Evolutionary conservation across 2,113 vertebrate genomes (phyloP), one percentile per base, ranked within the genome.

Genomic region (Thermophis baileyi): DNA sequence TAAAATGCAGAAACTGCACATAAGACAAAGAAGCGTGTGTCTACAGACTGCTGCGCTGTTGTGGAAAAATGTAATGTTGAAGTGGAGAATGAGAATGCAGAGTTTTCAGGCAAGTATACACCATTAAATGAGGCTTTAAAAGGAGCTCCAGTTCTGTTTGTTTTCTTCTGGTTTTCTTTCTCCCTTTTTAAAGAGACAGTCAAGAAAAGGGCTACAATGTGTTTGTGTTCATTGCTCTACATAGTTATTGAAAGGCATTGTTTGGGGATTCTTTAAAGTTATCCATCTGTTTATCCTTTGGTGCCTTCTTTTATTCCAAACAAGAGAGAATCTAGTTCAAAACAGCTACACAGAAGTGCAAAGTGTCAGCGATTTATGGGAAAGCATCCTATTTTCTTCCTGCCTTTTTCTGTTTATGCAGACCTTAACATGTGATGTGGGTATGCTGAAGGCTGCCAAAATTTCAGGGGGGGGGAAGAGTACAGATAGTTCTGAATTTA

Each of bases 11-110:
- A n/a, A 51, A 3, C 74, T 93, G 3, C 10, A 85, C 50, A 93
- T 94, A 92, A 98, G 94, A 97, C 95, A 98, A 88, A 97, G 97
- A 40, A 98, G 97, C 30, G 94, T 98, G 53, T 98, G 97, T 95
- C 96, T 97, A 89, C 98, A 99, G 95, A 99, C 98, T 0, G 93
- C 51, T 85, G 98, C 96, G 74, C 98, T 99, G 5, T 96, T 99
- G 1, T 98, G 98, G 97, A 99, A 98, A 96, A 99, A 99, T 6
- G 63, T 99, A 54, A 98, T 99, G 46, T 97, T 98, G 96, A 98
- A 98, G 95, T 98, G 98, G 98, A 98, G 98, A 94, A 98, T 97
- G 95, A 98, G 98, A 94, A 97, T 97, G 35, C 98, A 98, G 96
- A 98, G 95, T 94, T 96, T 98, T 2, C 98, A 98, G 98, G 98